These are phyloP conservation scores for Montipora cactus DNA, from an alignment of 64 coral and sea anemone genomes.

Conservation along the genomic window DNA sequence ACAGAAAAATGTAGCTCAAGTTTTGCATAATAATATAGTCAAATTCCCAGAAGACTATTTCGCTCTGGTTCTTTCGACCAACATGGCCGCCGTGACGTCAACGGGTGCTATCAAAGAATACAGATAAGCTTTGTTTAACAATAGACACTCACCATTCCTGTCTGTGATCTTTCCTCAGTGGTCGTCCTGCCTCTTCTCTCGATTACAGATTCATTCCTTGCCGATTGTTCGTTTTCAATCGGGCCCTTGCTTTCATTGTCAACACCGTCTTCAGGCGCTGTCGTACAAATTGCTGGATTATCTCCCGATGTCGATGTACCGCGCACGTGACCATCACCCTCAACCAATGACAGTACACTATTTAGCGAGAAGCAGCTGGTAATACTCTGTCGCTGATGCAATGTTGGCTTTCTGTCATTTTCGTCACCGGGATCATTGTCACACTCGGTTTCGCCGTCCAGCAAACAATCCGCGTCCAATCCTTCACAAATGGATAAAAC, in stretches of 20 bases:
- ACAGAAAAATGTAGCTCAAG: no score
- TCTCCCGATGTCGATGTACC: neutral
- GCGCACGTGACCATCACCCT: neutral
- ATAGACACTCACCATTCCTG: conserved; percentile 36
- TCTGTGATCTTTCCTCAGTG: conserved; percentile 53
- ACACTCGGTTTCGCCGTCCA: neutral
- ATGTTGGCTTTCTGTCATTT: neutral
- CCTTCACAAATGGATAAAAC: conserved; percentile 25
- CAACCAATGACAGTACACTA: conserved; percentile 25
- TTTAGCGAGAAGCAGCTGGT: conserved; percentile 3
- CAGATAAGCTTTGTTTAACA: no score
- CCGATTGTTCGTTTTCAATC: neutral
- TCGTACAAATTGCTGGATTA: neutral
- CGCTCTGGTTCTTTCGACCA: no score
- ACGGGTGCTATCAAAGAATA: no score
- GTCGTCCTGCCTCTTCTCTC: conserved; percentile 22
- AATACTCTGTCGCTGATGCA: conserved; percentile 25
- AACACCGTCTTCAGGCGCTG: neutral
- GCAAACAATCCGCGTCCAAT: neutral
- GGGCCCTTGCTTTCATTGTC: neutral
- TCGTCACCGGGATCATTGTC: neutral
- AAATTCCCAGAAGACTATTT: no score
- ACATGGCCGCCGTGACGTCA: no score
- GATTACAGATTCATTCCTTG: neutral
- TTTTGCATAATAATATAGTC: no score